Evolutionary conservation across 2,888 invertebrate genomes (phyloP), one percentile per base, ranked within the genome.

Genomic region (Meiosimyza platycephala): DNA sequence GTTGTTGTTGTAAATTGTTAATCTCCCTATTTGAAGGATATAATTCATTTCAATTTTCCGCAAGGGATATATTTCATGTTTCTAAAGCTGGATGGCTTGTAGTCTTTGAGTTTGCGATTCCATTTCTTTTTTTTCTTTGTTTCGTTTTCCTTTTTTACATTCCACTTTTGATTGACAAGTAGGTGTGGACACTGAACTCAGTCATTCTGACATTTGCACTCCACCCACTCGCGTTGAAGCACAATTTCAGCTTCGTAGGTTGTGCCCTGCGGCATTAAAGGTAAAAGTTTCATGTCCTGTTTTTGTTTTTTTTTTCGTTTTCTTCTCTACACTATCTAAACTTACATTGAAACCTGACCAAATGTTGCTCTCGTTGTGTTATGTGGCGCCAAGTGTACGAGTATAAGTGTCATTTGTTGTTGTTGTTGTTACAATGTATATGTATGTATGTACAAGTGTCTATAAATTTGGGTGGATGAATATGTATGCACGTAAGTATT

Each of bases 181-280:
- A 83, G 84, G 84, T 82, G 84, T 84, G 85, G 83, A 83, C 83
- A 79, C 79, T 81, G 81, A 80, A 83, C 83, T 85, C 84, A 84
- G 81, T 85, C 85, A 84, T 85, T 84, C 82, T 83, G 83, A 84
- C 85, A 84, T 80, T 80, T 78, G 47, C 69, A 59, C 79, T 80
- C 84, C 84, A 83, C 84, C 84, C 85, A 84, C 85, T 80, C 80
- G 80, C 75, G 81, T 79, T 22, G 50, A 12, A 51, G 33, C 60
- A 40, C 18, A 40, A 40, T 40, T 54, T 40, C 55, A 55, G 28
- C 15, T 22, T 52, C 55, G 82, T 83, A 80, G 82, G 83, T 82
- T 83, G 83, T 81, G 83, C 82, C 83, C 80, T 73, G 63, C 68
- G 79, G 81, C 81, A 81, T 78, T 79, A 80, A 83, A 80, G 80